These are phyloP conservation scores for Drosophila tani DNA, from an alignment of 1,140 invertebrate genomes.

Conservation along the genomic window DNA sequence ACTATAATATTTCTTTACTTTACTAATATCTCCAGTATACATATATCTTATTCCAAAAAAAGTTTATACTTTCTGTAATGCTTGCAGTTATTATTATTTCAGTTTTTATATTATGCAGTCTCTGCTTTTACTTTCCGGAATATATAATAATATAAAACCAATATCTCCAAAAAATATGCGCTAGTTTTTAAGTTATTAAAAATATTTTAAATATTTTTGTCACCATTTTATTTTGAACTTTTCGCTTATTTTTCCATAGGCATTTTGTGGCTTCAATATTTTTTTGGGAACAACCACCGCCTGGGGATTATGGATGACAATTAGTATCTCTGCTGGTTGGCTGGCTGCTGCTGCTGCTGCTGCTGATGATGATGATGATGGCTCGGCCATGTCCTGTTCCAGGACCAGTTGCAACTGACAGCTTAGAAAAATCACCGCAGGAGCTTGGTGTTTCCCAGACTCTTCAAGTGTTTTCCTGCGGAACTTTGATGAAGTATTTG, in stretches of 20 bases:
- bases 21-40: no score
- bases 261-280: background rate
- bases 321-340: conserved; percentile 52
- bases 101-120: no score
- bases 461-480: conserved; percentile 37
- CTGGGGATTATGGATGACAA: conserved; percentile 63
- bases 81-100: no score
- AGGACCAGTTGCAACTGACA: conserved; percentile 72
- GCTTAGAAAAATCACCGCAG: conserved; percentile 78
- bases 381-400: conserved; percentile 56
- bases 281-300: conserved; percentile 8
- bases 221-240: background rate
- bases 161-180: background rate
- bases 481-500: conserved; percentile 65
- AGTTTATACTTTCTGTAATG: no score
- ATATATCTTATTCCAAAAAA: no score
- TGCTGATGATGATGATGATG: conserved; percentile 39
- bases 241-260: background rate
- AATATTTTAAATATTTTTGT: background rate
- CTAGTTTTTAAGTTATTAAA: background rate
- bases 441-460: conserved; percentile 17
- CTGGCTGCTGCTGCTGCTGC: conserved; percentile 7
- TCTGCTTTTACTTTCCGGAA: background rate
- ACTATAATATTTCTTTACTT: no score
- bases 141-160: background rate